These are phyloP conservation scores for Cyphotilapia sp. DNA, from an alignment of 2,113 vertebrate species.

Conservation along the genomic window DNA sequence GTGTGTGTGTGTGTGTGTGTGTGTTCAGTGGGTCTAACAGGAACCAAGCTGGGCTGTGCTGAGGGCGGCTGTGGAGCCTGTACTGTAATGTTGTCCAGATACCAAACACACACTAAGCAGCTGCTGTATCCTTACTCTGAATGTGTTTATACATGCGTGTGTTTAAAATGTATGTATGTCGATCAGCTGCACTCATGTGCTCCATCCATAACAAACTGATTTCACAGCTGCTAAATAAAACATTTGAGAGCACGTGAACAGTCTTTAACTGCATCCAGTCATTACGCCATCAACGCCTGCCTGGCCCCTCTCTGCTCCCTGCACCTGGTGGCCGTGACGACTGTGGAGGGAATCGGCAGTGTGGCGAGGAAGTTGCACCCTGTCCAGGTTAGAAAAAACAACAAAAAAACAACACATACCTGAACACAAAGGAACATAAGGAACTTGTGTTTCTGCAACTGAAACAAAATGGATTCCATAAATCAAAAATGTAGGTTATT, in stretches of 20 bases:
- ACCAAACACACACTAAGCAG: constrained; percentile 65
- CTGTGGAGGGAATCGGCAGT: constrained; percentile 92
- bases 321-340: constrained; percentile 84
- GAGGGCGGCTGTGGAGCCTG: constrained; percentile 94
- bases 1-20: background rate
- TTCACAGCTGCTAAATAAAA: background rate
- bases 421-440: background rate
- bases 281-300: constrained; percentile 85
- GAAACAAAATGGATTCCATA: background rate
- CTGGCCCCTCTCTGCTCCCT: constrained; percentile 87
- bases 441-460: background rate
- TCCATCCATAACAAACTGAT: background rate
- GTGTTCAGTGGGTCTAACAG: constrained; percentile 80
- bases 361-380: constrained; percentile 86
- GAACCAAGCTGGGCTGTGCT: constrained; percentile 91
- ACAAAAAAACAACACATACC: background rate
- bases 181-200: background rate
- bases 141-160: background rate
- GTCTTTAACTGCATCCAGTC: constrained; percentile 76
- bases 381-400: constrained; percentile 74
- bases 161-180: background rate
- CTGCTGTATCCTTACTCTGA: constrained; percentile 82
- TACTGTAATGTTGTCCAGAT: constrained; percentile 91
- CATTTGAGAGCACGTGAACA: background rate
- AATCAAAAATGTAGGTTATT: background rate